phyloP scores from a whole-genome alignment of 37 sponge, comb jelly and placozoan species.

The Chondrosia reniformis region DNA sequence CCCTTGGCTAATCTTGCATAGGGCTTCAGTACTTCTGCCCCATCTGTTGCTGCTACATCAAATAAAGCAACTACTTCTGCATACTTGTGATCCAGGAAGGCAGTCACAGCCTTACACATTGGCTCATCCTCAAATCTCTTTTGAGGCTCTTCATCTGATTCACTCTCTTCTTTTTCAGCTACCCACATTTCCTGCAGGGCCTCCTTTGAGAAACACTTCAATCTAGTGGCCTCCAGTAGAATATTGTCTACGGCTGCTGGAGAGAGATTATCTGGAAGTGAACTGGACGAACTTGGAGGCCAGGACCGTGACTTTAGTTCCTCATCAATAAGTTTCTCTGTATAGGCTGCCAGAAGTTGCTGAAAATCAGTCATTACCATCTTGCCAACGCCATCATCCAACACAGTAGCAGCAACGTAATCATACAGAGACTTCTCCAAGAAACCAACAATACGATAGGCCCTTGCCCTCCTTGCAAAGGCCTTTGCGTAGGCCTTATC shows the following conservation, averaged over 20 bases:
- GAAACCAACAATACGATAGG: no score
- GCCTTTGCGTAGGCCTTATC: slow-evolving; percentile 63
- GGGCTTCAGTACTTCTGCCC: no score
- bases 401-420: slow-evolving; percentile 31
- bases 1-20: background rate
- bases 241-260: no score
- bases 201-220: no score
- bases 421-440: no score
- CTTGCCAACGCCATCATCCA: slow-evolving; percentile 41
- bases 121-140: background rate
- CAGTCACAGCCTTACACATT: background rate
- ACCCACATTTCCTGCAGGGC: slow-evolving; percentile 36
- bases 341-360: no score
- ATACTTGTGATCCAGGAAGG: background rate
- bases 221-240: no score
- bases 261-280: no score
- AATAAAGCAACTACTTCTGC: background rate
- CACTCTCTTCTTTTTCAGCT: no score
- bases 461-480: slow-evolving; percentile 34
- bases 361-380: slow-evolving; percentile 11
- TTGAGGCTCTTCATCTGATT: background rate
- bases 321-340: no score
- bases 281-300: no score
- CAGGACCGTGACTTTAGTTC: no score
- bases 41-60: background rate